Evolutionary conservation across 2,113 vertebrate species (phyloP).

Genomic region (Actenoides hombroni): DNA sequence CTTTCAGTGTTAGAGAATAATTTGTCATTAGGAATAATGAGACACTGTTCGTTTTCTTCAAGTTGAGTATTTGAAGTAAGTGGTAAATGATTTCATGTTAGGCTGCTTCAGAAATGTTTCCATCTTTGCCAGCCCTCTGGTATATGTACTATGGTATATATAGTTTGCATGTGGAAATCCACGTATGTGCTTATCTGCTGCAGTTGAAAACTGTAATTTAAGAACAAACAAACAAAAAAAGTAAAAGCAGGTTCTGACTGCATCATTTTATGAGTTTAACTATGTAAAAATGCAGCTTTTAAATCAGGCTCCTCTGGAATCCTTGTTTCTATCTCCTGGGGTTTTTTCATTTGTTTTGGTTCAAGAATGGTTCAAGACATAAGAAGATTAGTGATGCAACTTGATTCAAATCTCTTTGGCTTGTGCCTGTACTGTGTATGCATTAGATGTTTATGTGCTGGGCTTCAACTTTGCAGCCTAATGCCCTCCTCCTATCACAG

Average conservation of each 20-base stretch:
- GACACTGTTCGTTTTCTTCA: background rate
- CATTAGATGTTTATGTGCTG: background rate
- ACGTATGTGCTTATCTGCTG: background rate
- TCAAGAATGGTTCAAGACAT: background rate
- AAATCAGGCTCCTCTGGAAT: background rate
- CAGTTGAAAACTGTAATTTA: background rate
- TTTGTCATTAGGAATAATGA: conserved; percentile 29
- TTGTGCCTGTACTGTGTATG: background rate
- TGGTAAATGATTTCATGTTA: background rate
- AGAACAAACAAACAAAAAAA: background rate
- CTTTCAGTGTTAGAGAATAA: background rate
- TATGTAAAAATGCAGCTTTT: background rate
- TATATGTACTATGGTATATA: background rate
- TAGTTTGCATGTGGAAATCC: background rate
- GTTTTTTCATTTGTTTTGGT: background rate
- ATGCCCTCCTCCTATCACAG: background rate
- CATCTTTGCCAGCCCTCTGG: background rate
- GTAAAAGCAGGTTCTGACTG: background rate
- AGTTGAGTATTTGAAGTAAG: conserved; percentile 16
- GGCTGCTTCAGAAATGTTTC: background rate
- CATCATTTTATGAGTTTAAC: background rate
- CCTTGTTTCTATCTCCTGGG: background rate
- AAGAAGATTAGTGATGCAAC: background rate
- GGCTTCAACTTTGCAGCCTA: background rate
- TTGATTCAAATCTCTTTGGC: background rate